Conservation (phyloP, 2,888 invertebrate genomes). For the Baronia brevicornis region DNA sequence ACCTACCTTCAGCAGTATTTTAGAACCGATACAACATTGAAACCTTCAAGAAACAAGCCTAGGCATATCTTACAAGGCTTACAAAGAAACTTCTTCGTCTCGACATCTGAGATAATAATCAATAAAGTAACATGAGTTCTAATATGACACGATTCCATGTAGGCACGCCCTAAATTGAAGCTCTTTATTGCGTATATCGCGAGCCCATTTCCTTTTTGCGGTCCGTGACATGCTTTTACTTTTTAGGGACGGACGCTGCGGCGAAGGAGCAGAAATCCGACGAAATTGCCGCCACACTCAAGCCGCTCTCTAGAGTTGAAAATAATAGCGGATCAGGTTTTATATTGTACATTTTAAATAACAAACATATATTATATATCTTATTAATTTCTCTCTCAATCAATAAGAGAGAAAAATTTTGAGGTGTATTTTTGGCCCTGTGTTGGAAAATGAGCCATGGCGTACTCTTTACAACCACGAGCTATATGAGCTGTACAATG, state of each 20-base stretch:
- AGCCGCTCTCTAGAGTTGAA: slow-evolving; percentile 19
- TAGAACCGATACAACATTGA: no score
- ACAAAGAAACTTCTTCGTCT: no score
- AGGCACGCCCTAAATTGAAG: slow-evolving; percentile 24
- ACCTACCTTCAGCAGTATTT: no score
- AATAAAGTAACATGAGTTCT: slow-evolving; percentile 1
- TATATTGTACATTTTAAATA: slow-evolving; percentile 1
- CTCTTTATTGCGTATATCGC: slow-evolving; percentile 35
- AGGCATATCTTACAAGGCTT: no score
- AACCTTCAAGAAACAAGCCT: no score
- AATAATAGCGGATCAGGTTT: slow-evolving; percentile 25
- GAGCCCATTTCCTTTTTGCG: slow-evolving; percentile 26
- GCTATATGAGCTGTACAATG: no score
- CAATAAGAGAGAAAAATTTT: no score
- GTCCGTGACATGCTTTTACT: slow-evolving; percentile 30
- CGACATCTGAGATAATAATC: no score
- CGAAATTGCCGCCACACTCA: slow-evolving; percentile 29
- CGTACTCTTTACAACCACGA: no score
- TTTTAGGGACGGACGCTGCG: slow-evolving; percentile 41
- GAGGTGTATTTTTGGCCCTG: no score
- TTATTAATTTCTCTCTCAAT: slow-evolving; percentile 1
- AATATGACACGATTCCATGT: slow-evolving; percentile 15
- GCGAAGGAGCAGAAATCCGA: slow-evolving; percentile 36
- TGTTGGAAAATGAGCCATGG: no score
- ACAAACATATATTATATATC: no score